phyloP scores from a whole-genome alignment of 2,113 vertebrate species.

The Vicugna pacos region DNA sequence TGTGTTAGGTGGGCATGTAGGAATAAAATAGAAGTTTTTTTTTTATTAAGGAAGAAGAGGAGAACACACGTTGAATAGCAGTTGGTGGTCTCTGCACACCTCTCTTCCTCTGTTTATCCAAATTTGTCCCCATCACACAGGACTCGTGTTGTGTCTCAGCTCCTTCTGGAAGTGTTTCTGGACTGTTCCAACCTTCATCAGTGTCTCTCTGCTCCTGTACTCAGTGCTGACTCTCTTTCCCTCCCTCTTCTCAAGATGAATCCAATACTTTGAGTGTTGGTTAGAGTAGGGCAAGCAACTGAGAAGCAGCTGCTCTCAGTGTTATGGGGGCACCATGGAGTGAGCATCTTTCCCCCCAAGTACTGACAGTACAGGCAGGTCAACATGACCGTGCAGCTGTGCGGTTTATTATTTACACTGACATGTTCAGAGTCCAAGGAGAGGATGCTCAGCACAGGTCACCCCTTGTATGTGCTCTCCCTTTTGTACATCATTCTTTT shows the following conservation, averaged over 20 bases:
- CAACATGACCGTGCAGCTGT: neutral
- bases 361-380: neutral
- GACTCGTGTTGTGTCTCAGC: neutral
- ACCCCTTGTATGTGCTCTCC: neutral
- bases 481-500: neutral
- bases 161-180: neutral
- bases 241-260: neutral
- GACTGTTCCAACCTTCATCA: neutral
- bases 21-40: neutral
- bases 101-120: neutral
- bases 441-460: neutral
- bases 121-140: neutral
- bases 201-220: fast-evolving
- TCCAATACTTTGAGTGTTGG: neutral
- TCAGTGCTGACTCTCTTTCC: neutral
- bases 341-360: neutral
- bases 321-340: neutral
- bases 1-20: neutral
- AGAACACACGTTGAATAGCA: neutral
- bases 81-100: neutral
- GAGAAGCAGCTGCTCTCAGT: neutral
- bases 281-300: neutral
- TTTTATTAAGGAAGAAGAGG: neutral
- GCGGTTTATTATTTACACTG: neutral
- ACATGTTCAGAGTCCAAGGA: neutral